Percentiles rank a stretch among this genome's conserved stretches.
These are phyloP conservation scores for Motacilla alba DNA, from an alignment of 2,113 vertebrate species.

Conservation along the genomic window DNA sequence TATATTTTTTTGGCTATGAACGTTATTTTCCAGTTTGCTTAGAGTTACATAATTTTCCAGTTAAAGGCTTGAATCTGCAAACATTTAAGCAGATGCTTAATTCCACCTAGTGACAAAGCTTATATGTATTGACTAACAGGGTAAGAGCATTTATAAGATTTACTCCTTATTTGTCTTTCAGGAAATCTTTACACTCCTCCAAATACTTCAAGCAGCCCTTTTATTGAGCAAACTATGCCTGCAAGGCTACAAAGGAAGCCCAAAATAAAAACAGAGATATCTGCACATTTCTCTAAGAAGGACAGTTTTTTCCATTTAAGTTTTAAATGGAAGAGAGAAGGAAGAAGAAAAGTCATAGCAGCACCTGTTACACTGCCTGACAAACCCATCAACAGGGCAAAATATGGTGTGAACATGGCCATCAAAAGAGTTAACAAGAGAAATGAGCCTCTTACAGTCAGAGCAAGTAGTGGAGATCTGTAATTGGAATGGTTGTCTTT, in stretches of 20 bases:
- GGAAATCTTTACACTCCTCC: background rate
- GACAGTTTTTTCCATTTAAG: conserved; percentile 73
- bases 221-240: conserved; percentile 76
- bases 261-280: conserved; percentile 72
- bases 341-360: conserved; percentile 79
- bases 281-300: conserved; percentile 64
- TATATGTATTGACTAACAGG: background rate
- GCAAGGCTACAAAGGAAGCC: conserved; percentile 76
- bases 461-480: background rate
- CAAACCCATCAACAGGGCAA: conserved; percentile 80
- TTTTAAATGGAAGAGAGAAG: conserved; percentile 79
- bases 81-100: background rate
- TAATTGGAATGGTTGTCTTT: background rate
- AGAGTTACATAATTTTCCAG: background rate
- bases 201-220: conserved; percentile 66
- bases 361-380: conserved; percentile 78
- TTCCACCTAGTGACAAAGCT: background rate
- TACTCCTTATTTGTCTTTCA: background rate
- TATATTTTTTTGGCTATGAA: background rate
- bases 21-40: background rate
- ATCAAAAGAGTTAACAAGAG: conserved; percentile 76
- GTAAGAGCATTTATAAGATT: background rate
- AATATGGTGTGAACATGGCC: conserved; percentile 75
- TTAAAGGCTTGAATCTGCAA: background rate
- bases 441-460: conserved; percentile 64